Evolutionary conservation across 2,113 vertebrate species (phyloP).

Genomic region (Talpa occidentalis): DNA sequence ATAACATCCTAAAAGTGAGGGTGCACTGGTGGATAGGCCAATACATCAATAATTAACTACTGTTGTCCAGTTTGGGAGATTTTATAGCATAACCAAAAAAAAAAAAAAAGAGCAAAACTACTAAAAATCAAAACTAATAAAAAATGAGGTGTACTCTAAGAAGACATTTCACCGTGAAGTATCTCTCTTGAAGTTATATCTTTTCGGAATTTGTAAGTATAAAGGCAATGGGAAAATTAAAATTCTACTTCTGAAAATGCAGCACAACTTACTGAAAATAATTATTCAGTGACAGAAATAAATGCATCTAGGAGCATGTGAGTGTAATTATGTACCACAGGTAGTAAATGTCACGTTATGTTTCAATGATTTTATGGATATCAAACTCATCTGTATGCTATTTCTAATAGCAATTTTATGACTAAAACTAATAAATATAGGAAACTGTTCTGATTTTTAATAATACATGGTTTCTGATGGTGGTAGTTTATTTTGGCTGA

Average conservation of each 20-base stretch:
- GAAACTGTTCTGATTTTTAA: slow-evolving; percentile 82
- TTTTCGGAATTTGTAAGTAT: slow-evolving; percentile 24
- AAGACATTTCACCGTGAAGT: slow-evolving; percentile 30
- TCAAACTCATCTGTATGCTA: slow-evolving; percentile 79
- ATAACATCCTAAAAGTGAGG: slow-evolving; percentile 11
- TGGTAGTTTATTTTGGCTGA: slow-evolving; percentile 75
- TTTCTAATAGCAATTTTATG: slow-evolving; percentile 82
- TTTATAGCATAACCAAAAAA: slow-evolving; percentile 52
- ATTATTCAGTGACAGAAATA: slow-evolving; percentile 74
- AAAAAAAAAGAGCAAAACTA: slow-evolving; percentile 54
- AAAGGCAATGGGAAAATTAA: slow-evolving; percentile 50
- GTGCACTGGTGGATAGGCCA: not conserved
- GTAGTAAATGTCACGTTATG: slow-evolving; percentile 83
- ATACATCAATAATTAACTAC: slow-evolving; percentile 61
- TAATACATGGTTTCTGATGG: slow-evolving; percentile 75
- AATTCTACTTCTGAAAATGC: slow-evolving; percentile 50
- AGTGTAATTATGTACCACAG: slow-evolving; percentile 82
- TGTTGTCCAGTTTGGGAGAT: not conserved
- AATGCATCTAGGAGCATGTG: slow-evolving; percentile 71
- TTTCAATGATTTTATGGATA: slow-evolving; percentile 83
- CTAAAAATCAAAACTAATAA: slow-evolving; percentile 30
- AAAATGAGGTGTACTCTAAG: not conserved
- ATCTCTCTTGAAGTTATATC: slow-evolving; percentile 53
- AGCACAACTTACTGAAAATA: slow-evolving; percentile 75
- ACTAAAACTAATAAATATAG: slow-evolving; percentile 79